These are phyloP conservation scores for Ctenochaetus hawaiiensis DNA, from an alignment of 2,797 vertebrate species.

Conservation along the genomic window DNA sequence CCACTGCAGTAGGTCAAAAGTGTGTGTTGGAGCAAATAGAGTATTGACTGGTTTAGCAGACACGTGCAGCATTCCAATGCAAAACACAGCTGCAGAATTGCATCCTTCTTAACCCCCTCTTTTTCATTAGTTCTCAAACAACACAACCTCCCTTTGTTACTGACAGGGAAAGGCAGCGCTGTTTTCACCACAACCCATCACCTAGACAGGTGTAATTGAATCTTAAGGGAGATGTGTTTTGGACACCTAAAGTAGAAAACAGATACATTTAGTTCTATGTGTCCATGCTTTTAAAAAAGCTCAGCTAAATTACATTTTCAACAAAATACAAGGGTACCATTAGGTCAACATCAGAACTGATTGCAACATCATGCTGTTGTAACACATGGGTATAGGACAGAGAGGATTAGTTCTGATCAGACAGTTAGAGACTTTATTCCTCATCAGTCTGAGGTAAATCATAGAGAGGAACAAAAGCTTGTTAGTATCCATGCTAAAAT, in stretches of 20 bases:
- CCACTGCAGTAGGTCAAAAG: slow-evolving; percentile 57
- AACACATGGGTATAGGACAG: background rate
- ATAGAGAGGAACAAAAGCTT: slow-evolving; percentile 21
- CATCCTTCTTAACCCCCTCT: slow-evolving; percentile 22
- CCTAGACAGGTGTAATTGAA: slow-evolving; percentile 11
- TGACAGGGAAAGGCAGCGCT: slow-evolving; percentile 30
- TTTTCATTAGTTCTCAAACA: slow-evolving; percentile 35
- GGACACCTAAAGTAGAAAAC: background rate
- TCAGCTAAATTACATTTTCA: background rate
- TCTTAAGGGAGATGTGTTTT: background rate
- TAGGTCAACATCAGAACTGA: background rate
- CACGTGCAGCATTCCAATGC: slow-evolving; percentile 71
- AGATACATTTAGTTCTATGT: background rate
- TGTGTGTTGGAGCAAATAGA: slow-evolving; percentile 68
- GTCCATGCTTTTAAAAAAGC: background rate
- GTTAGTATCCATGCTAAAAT: slow-evolving; percentile 51
- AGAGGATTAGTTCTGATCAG: slow-evolving; percentile 12
- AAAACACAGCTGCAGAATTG: slow-evolving; percentile 73
- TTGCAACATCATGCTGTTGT: background rate
- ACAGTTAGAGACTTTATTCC: background rate
- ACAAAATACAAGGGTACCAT: background rate
- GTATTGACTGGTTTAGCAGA: slow-evolving; percentile 70
- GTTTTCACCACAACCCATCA: slow-evolving; percentile 20
- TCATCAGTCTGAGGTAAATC: slow-evolving; percentile 11
- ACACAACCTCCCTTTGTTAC: slow-evolving; percentile 53